Evolutionary conservation across 2,888 invertebrate species (phyloP).

Genomic region (Pedicia rivosa): DNA sequence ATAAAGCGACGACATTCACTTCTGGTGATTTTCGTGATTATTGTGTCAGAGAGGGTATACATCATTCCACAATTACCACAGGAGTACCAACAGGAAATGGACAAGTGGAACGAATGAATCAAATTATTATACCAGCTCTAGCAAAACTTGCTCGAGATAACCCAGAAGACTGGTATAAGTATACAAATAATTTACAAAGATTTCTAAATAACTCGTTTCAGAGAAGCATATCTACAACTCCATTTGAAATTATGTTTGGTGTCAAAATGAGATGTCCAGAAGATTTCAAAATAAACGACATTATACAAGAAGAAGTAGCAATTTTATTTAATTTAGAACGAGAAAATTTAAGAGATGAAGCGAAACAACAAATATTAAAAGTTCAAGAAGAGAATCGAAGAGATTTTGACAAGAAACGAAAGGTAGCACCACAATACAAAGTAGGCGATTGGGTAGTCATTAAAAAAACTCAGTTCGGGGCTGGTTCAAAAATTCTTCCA

Average conservation of each 20-base stretch:
- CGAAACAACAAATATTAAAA: constrained; percentile 12
- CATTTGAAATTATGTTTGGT: constrained; percentile 11
- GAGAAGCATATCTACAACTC: constrained; percentile 8
- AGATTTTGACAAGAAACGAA: constrained; percentile 1
- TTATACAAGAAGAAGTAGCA: constrained; percentile 9
- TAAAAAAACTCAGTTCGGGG: constrained; percentile 9
- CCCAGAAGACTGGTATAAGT: constrained; percentile 10
- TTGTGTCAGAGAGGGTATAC: constrained; percentile 20
- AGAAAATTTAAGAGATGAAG: constrained; percentile 7
- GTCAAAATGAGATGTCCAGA: constrained; percentile 9
- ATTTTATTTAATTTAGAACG: constrained; percentile 6
- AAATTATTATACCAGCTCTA: constrained; percentile 8
- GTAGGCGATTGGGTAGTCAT: constrained; percentile 7
- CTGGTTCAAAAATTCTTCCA: constrained; percentile 8
- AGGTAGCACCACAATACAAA: not conserved
- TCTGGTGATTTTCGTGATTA: constrained; percentile 18
- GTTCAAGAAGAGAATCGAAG: constrained; percentile 7
- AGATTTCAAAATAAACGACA: constrained; percentile 7
- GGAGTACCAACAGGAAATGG: constrained; percentile 4
- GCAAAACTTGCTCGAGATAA: constrained; percentile 7
- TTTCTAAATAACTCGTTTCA: constrained; percentile 9
- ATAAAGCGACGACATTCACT: constrained; percentile 20
- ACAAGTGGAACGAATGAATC: constrained; percentile 8
- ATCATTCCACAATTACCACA: constrained; percentile 14
- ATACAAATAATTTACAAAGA: constrained; percentile 7